A percentile compares a stretch with the other conserved stretches of the same genome.
phyloP scores from a whole-genome alignment of 2,888 invertebrate genomes.

The Callimorpha dominula region DNA sequence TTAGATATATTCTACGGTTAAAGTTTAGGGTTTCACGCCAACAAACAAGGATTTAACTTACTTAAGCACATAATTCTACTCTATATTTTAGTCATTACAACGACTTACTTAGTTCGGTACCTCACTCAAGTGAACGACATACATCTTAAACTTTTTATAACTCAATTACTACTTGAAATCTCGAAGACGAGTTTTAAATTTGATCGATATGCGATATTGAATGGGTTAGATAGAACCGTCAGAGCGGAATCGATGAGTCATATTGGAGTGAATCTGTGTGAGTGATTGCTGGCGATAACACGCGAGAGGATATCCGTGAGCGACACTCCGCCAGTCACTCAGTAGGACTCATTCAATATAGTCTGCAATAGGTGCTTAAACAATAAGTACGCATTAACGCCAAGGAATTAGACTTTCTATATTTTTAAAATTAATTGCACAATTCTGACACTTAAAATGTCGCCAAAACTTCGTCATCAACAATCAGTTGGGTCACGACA shows the following conservation, averaged over 20 bases:
- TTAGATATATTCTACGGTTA: slow-evolving; percentile 1
- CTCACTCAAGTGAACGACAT: neutral
- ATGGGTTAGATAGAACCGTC: slow-evolving; percentile 33
- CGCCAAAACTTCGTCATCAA: neutral
- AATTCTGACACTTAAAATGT: neutral
- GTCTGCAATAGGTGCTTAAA: neutral
- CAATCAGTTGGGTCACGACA: no score
- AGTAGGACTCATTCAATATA: neutral
- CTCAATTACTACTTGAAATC: neutral
- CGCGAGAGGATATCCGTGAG: neutral
- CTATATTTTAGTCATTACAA: neutral
- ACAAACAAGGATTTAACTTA: neutral
- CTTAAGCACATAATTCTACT: neutral
- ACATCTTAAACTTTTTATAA: neutral
- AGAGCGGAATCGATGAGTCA: slow-evolving; percentile 3
- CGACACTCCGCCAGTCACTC: neutral
- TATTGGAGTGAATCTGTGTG: slow-evolving; percentile 6
- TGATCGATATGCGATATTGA: slow-evolving; percentile 13
- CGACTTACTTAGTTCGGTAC: neutral
- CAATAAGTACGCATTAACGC: neutral
- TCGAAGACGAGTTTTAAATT: slow-evolving; percentile 2
- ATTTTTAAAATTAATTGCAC: neutral
- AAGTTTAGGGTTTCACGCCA: slow-evolving; percentile 9
- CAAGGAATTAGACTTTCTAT: neutral
- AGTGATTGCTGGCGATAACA: slow-evolving; percentile 2